Conservation (phyloP, 2,113 vertebrate species). For the Oxyruncus cristatus region DNA sequence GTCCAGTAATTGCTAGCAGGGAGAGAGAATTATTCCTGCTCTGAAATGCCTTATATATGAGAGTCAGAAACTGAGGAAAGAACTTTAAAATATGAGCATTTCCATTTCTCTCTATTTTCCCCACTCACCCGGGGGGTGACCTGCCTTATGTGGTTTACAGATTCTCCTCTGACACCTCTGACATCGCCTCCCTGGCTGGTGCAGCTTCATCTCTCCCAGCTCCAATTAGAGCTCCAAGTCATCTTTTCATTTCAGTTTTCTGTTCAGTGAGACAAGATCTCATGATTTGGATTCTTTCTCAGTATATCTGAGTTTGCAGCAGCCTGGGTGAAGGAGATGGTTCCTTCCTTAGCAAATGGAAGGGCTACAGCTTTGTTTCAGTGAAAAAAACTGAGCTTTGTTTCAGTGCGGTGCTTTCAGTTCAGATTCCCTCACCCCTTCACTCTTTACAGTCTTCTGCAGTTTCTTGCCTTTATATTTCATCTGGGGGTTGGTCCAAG, state of each 20-base stretch:
- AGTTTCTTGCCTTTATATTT: neutral
- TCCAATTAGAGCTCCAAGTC: neutral
- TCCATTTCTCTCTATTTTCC: neutral
- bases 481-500: neutral
- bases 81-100: neutral
- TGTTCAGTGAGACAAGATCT: neutral
- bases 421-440: neutral
- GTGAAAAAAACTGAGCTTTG: no score
- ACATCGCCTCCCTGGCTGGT: neutral
- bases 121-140: neutral
- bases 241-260: slow-evolving; percentile 16
- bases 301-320: slow-evolving; percentile 22
- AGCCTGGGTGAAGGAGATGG: neutral
- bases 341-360: neutral
- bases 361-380: neutral
- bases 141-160: neutral
- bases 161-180: neutral
- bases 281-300: neutral
- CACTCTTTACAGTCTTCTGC: neutral
- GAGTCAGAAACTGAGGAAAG: neutral
- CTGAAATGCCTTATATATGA: neutral
- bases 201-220: neutral
- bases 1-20: slow-evolving; percentile 1
- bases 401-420: neutral
- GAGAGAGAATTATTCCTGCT: neutral